phyloP scores from a whole-genome alignment of 2,888 invertebrate species.

The Diarsia dahlii region DNA sequence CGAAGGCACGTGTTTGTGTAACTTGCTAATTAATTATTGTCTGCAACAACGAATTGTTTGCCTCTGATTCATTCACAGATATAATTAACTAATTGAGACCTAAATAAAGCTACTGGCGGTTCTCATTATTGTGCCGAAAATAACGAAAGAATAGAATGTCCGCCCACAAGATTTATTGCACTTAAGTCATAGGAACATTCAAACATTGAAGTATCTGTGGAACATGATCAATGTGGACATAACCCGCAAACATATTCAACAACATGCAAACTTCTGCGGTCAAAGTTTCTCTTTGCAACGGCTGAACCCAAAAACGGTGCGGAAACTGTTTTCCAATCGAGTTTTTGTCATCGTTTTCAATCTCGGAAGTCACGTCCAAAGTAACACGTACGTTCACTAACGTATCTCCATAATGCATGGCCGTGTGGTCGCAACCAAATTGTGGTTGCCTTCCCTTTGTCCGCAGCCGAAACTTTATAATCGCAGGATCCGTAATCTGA shows the following conservation, averaged over 20 bases:
- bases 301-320: constrained; percentile 62
- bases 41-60: constrained; percentile 35
- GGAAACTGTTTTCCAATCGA: constrained; percentile 65
- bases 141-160: constrained; percentile 34
- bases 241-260: constrained; percentile 29
- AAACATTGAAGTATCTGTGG: constrained; percentile 3
- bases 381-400: constrained; percentile 73
- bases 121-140: constrained; percentile 53
- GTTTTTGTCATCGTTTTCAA: constrained; percentile 66
- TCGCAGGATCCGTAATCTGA: constrained; percentile 85
- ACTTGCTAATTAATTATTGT: constrained; percentile 50
- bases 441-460: constrained; percentile 78
- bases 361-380: constrained; percentile 81
- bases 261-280: constrained; percentile 39
- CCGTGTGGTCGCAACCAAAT: constrained; percentile 77
- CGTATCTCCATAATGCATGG: constrained; percentile 75
- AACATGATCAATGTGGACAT: constrained; percentile 14
- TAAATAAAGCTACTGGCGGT: constrained; percentile 26
- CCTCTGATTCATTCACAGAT: constrained; percentile 54
- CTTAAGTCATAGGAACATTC: constrained; percentile 22
- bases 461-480: constrained; percentile 83
- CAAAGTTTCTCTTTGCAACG: constrained; percentile 58
- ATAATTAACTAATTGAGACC: constrained; percentile 49
- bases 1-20: constrained; percentile 46
- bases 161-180: constrained; percentile 13